Evolutionary conservation across 2,113 vertebrate species (phyloP).

Genomic region (Xenopus borealis): DNA sequence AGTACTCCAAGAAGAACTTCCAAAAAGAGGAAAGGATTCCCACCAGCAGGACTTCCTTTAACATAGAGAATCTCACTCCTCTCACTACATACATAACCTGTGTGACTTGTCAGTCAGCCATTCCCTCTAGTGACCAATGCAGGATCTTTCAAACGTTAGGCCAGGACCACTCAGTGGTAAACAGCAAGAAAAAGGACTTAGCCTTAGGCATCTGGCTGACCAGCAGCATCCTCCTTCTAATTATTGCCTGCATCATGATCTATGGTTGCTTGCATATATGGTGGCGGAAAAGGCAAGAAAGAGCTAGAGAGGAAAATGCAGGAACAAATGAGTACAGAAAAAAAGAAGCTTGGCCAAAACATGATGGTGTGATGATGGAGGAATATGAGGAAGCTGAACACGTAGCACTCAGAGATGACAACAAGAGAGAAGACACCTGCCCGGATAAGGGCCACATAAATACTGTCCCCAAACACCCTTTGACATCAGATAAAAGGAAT

Average conservation of each 20-base stretch:
- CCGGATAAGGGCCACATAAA: constrained; percentile 55
- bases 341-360: constrained; percentile 22
- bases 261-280: constrained; percentile 74
- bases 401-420: constrained; percentile 40
- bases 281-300: constrained; percentile 56
- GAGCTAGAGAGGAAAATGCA: not conserved
- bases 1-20: constrained; percentile 75
- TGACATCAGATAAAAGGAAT: constrained; percentile 45
- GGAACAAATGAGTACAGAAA: constrained; percentile 7
- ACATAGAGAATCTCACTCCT: constrained; percentile 74
- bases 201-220: constrained; percentile 79
- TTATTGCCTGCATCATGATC: constrained; percentile 70
- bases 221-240: constrained; percentile 75
- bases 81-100: constrained; percentile 80
- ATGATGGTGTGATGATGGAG: accelerated
- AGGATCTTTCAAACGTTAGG: constrained; percentile 73
- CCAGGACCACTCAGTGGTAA: constrained; percentile 50
- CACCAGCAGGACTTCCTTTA: constrained; percentile 68
- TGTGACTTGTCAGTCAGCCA: constrained; percentile 79
- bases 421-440: constrained; percentile 35
- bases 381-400: constrained; percentile 24
- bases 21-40: constrained; percentile 79
- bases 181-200: constrained; percentile 69
- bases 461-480: constrained; percentile 57
- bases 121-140: constrained; percentile 76